These are phyloP conservation scores for Leptinotarsa lineolata DNA, from an alignment of 1,140 invertebrate genomes.

Conservation along the genomic window DNA sequence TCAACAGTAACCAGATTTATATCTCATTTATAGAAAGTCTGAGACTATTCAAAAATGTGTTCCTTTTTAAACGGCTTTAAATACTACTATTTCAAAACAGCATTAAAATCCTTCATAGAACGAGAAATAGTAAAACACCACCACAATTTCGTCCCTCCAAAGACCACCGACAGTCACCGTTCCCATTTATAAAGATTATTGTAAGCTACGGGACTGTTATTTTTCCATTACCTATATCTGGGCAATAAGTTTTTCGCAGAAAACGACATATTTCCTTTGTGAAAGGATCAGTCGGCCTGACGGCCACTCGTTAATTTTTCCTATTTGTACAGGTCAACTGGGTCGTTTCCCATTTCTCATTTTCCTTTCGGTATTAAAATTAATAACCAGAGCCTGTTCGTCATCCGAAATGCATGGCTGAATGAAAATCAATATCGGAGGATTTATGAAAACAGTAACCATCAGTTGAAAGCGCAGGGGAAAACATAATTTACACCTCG, in stretches of 20 bases:
- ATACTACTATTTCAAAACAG: no score
- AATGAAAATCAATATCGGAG: not conserved
- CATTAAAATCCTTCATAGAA: no score
- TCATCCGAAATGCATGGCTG: not conserved
- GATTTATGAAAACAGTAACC: no score
- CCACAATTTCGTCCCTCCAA: not conserved
- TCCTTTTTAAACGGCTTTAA: no score
- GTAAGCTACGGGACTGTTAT: not conserved
- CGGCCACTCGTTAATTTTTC: constrained; percentile 8
- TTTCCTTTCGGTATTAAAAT: not conserved
- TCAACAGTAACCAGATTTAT: no score
- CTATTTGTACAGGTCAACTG: constrained; percentile 1
- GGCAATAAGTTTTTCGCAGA: constrained; percentile 19
- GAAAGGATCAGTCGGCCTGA: not conserved
- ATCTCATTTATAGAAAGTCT: no score
- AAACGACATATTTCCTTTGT: constrained; percentile 14
- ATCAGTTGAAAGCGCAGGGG: no score
- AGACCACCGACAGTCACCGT: constrained; percentile 9
- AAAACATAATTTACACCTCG: no score
- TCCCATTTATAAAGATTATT: constrained; percentile 21
- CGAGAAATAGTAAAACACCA: no score
- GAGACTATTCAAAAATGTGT: no score
- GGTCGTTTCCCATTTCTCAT: not conserved
- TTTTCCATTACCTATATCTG: constrained; percentile 20
- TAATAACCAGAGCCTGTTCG: not conserved